Percentiles rank a stretch among this genome's conserved stretches.
These are phyloP conservation scores for Phaethon lepturus DNA, from an alignment of 2,113 vertebrate genomes.

Conservation along the genomic window DNA sequence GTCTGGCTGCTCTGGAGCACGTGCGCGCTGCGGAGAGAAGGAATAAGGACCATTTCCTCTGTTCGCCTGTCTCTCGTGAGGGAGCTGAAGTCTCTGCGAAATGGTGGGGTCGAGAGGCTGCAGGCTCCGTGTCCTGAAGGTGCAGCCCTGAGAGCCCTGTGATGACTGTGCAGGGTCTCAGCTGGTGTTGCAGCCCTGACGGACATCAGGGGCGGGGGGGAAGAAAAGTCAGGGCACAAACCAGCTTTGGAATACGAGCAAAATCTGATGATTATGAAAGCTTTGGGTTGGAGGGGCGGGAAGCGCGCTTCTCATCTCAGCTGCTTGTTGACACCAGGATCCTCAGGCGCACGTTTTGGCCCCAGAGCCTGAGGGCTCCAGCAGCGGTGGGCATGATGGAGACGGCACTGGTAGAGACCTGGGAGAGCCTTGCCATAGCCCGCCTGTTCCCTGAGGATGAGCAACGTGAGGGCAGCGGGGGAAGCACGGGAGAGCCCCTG, in stretches of 20 bases:
- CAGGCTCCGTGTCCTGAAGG: neutral
- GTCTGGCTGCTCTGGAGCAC: neutral
- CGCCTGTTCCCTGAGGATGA: neutral
- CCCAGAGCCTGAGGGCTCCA: neutral
- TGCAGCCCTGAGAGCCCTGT: neutral
- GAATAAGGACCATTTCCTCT: constrained; percentile 30
- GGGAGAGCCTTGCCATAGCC: neutral
- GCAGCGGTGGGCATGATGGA: neutral
- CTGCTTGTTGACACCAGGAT: neutral
- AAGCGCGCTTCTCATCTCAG: neutral
- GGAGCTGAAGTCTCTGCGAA: neutral
- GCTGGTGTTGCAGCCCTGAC: neutral
- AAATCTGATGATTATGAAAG: neutral
- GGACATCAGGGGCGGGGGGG: neutral
- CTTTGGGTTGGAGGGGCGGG: neutral
- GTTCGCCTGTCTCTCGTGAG: neutral
- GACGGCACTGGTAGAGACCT: neutral
- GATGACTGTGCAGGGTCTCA: accelerated
- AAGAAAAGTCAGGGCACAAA: neutral
- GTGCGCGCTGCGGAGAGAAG: neutral
- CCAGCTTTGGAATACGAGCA: neutral
- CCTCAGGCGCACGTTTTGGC: neutral
- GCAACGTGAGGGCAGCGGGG: neutral
- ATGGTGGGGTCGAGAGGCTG: neutral
- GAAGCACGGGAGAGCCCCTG: neutral